These are phyloP conservation scores for Podargus strigoides DNA, from an alignment of 2,797 vertebrate genomes.

Conservation along the genomic window DNA sequence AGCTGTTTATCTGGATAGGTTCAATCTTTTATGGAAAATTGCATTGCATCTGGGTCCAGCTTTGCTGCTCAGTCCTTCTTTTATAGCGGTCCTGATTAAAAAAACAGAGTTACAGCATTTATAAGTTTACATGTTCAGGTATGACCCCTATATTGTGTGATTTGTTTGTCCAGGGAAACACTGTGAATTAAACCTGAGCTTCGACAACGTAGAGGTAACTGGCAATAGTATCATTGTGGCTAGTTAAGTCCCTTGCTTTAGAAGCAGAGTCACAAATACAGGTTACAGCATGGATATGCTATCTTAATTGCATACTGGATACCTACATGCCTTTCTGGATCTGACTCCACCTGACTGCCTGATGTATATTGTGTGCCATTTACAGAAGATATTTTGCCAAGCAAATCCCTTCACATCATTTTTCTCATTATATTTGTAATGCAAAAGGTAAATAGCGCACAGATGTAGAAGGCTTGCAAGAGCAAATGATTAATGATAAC, in stretches of 20 bases:
- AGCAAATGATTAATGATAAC: background rate
- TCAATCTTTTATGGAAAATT: background rate
- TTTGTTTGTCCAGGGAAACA: background rate
- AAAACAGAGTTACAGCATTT: background rate
- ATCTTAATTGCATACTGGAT: background rate
- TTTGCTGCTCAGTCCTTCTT: background rate
- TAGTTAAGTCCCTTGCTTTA: background rate
- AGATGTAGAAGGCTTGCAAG: background rate
- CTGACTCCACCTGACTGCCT: background rate
- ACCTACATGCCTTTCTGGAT: background rate
- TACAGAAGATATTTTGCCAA: background rate
- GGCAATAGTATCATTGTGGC: background rate
- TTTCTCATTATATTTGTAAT: background rate
- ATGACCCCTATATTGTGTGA: background rate
- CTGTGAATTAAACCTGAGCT: background rate
- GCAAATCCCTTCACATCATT: background rate
- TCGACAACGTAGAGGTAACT: background rate
- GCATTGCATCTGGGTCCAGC: background rate
- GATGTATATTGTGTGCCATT: background rate
- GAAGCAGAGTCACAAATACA: background rate
- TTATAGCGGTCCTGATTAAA: background rate
- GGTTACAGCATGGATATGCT: background rate
- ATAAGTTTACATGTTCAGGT: background rate
- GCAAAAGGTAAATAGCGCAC: background rate
- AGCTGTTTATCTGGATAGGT: background rate